Conservation (phyloP, 2,113 vertebrate species). For the Sinocyclocheilus rhinocerous region DNA sequence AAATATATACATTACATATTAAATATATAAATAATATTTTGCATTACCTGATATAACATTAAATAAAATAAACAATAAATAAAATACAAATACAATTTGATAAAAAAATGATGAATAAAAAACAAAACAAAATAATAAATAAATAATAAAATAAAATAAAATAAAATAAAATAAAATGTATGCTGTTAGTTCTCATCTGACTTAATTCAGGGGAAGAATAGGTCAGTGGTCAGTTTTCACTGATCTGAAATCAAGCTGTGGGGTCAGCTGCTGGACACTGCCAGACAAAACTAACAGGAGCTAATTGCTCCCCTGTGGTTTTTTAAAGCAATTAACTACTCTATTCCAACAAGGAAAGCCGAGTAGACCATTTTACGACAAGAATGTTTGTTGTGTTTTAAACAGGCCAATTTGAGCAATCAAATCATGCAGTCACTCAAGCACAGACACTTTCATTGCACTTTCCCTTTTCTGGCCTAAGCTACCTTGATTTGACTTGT, state of each 20-base stretch:
- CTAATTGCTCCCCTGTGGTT: constrained; percentile 59
- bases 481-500: not conserved
- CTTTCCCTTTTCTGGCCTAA: constrained; percentile 11
- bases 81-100: not conserved
- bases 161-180: not conserved
- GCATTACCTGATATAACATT: too few species aligned
- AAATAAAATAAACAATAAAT: not conserved
- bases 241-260: constrained; percentile 49
- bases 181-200: not conserved
- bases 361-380: constrained; percentile 3
- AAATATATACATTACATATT: not conserved
- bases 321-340: constrained; percentile 59
- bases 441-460: constrained; percentile 51
- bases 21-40: not conserved
- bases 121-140: not conserved
- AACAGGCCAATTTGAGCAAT: constrained; percentile 62
- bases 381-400: constrained; percentile 58
- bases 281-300: constrained; percentile 47
- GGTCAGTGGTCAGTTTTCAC: not conserved
- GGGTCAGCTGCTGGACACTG: constrained; percentile 52
- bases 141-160: not conserved
- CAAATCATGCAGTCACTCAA: constrained; percentile 63
- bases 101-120: not conserved
- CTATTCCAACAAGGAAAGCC: constrained; percentile 2
- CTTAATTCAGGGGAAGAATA: not conserved